Percentiles rank a stretch among this genome's conserved stretches.
phyloP scores from a whole-genome alignment of 2,888 invertebrate species.

The Candidula unifasciata region DNA sequence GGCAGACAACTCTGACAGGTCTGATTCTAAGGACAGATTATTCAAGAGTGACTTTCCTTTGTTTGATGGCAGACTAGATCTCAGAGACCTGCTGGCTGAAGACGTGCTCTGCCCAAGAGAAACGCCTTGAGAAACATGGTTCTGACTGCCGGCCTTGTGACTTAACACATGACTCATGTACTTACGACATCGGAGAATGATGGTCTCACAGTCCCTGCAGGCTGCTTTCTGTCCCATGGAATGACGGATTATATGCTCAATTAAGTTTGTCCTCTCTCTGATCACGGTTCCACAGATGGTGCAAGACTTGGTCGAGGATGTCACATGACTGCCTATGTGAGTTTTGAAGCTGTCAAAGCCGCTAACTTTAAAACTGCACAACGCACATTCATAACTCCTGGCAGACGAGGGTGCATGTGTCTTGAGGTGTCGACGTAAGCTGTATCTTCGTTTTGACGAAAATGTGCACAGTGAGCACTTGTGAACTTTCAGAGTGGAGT shows the following conservation, averaged over 20 bases:
- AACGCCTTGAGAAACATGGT: not conserved
- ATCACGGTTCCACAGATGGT: slow-evolving; percentile 25
- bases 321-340: slow-evolving; percentile 27
- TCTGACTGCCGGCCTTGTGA: not conserved
- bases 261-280: slow-evolving; percentile 12
- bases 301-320: not conserved
- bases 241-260: slow-evolving; percentile 41
- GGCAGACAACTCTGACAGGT: slow-evolving; percentile 21
- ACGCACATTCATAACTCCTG: slow-evolving; percentile 21
- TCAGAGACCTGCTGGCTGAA: not conserved
- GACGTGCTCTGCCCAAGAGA: not conserved
- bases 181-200: not conserved
- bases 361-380: slow-evolving; percentile 34
- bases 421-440: slow-evolving; percentile 35
- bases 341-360: slow-evolving; percentile 41
- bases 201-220: slow-evolving; percentile 38
- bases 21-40: slow-evolving; percentile 16
- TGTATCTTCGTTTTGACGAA: slow-evolving; percentile 39
- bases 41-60: slow-evolving; percentile 20
- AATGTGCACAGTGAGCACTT: slow-evolving; percentile 34
- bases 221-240: not conserved
- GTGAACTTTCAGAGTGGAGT: slow-evolving; percentile 21
- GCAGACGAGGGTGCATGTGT: slow-evolving; percentile 12
- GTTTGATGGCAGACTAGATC: not conserved
- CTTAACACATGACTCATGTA: slow-evolving; percentile 37